Evolutionary conservation across 1,140 invertebrate genomes (phyloP).

Genomic region (Sesamia nonagrioides): DNA sequence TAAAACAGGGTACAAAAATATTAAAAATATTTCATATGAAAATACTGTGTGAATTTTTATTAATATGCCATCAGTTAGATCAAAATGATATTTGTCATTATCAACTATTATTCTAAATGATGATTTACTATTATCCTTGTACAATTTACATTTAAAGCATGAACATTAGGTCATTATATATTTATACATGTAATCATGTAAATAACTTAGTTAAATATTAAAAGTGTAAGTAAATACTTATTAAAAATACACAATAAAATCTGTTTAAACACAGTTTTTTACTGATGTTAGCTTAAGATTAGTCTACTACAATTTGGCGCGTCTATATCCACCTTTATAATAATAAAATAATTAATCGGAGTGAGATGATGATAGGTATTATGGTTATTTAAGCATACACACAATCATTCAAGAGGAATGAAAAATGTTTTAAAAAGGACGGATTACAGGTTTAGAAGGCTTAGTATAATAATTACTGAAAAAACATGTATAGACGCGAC

Average conservation of each 20-base stretch:
- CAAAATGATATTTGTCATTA: conserved; percentile 35
- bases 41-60: conserved; percentile 46
- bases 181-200: conserved; percentile 39
- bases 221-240: conserved; percentile 29
- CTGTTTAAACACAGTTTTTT: conserved; percentile 10
- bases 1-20: neutral
- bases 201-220: conserved; percentile 26
- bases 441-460: no score
- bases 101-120: conserved; percentile 32
- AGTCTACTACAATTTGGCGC: neutral
- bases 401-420: no score
- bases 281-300: neutral
- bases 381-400: no score
- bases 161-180: conserved; percentile 45
- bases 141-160: conserved; percentile 51
- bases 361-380: neutral
- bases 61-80: conserved; percentile 32
- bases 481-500: no score
- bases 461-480: no score
- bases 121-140: conserved; percentile 43
- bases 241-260: conserved; percentile 15
- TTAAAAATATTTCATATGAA: conserved; percentile 35
- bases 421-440: no score
- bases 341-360: no score
- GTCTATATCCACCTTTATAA: no score